Evolutionary conservation across 2,888 invertebrate genomes (phyloP), one percentile per base, ranked within the genome.

Genomic region (Hydriomena furcata): DNA sequence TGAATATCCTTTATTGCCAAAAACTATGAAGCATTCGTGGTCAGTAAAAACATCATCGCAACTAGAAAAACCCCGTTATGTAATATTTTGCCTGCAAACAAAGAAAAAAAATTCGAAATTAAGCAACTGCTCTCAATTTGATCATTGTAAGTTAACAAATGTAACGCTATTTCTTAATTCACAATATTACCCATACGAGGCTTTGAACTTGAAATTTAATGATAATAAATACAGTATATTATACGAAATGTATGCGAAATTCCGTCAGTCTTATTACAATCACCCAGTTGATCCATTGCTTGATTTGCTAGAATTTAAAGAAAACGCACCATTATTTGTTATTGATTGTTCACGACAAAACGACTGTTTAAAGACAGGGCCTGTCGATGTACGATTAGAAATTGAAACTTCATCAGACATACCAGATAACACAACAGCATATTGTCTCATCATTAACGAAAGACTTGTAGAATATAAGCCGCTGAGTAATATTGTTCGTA

Each of bases 261-360:
- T 63, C 53, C 63, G 59, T 47, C 66, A 65, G 64, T 65, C 62
- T 1, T 66, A 62, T 51, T 68, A 64, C 30, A 54, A 55, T 43
- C n/a, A 27, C 21, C 35, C 37, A 4, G 7, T 32, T 0, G 61
- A 67, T 8, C 65, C 64, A 0, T 48, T 61, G 52, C 24, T 36
- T 13, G 13, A 25, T 7, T 24, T 35, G 3, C 6, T 7, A 0
- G 21, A 49, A 7, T 62, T 66, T 46, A 60, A 60, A 49, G 34
- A 58, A 25, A 60, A 52, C 12, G 56, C 61, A 12, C 63, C 64
- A 0, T 37, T 68, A 1, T 61, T 65, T 48, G 50, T 68, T 6
- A 53, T 68, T 12, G 64, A 65, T 12, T 66, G 63, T 31, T 65
- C 62, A 27, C 44, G 61, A 36, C 65, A 66, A 54, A 60, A 55